phyloP scores from a whole-genome alignment of 2,888 invertebrate species.

The Nebria salina region DNA sequence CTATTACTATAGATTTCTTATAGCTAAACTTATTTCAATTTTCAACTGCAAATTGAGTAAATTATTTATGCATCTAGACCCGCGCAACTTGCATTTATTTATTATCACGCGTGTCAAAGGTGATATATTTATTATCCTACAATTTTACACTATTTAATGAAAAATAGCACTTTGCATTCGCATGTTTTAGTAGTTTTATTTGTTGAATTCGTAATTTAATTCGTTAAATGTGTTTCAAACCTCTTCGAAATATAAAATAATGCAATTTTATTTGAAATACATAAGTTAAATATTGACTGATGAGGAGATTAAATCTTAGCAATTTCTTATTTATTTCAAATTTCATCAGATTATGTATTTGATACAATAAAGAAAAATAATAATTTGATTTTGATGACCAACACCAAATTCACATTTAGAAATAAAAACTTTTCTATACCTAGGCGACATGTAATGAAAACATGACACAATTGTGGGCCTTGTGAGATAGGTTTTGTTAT shows the following conservation, averaged over 20 bases:
- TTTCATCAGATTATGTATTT: no score
- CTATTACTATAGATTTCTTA: not conserved
- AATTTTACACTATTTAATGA: conserved; percentile 30
- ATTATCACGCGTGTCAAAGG: conserved; percentile 25
- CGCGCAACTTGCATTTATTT: conserved; percentile 20
- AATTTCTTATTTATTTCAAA: no score
- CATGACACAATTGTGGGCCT: not conserved
- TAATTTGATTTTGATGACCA: not conserved
- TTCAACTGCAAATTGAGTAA: not conserved
- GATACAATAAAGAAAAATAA: no score
- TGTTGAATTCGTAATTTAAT: conserved; percentile 42
- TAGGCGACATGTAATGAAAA: not conserved
- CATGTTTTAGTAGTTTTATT: conserved; percentile 30
- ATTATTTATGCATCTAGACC: not conserved
- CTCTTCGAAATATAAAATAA: not conserved
- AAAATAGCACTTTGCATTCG: conserved; percentile 31
- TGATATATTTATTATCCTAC: conserved; percentile 36
- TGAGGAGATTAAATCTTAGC: no score
- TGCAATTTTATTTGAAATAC: not conserved
- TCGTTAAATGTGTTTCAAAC: conserved; percentile 34
- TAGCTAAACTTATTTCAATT: not conserved
- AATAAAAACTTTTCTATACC: not conserved
- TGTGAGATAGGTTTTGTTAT: conserved; percentile 27
- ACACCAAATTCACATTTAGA: not conserved
- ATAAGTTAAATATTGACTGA: no score